phyloP scores from a whole-genome alignment of 2,888 invertebrate genomes.

The Eupsilia transversa region DNA sequence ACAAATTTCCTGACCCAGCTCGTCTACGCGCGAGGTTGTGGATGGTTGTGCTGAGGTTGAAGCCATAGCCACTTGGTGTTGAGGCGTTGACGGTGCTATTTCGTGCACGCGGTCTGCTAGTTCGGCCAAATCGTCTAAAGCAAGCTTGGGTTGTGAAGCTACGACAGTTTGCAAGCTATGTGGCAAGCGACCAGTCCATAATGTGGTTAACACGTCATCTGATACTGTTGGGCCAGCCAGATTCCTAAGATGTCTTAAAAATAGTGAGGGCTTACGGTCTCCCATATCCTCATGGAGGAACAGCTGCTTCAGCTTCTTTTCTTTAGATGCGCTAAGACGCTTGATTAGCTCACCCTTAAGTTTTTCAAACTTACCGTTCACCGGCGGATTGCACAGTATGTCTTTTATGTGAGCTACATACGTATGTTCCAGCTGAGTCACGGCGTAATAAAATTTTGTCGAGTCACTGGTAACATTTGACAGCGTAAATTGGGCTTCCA shows the following conservation, averaged over 20 bases:
- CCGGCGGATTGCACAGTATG: not conserved
- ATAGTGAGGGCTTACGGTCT: slow-evolving; percentile 4
- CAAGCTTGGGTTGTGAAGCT: slow-evolving; percentile 2
- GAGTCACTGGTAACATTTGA: not conserved
- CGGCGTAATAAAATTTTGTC: not conserved
- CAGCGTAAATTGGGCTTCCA: not conserved
- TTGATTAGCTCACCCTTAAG: not conserved
- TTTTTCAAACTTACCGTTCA: not conserved
- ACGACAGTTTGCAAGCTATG: not conserved
- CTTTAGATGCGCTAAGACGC: not conserved
- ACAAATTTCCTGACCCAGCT: not conserved
- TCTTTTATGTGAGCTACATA: not conserved
- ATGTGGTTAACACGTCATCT: slow-evolving; percentile 4
- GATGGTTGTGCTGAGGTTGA: not conserved
- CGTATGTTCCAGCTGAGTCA: not conserved
- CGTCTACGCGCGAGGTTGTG: not conserved
- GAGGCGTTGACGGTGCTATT: not conserved
- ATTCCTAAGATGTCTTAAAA: slow-evolving; percentile 2
- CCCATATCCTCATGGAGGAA: slow-evolving; percentile 1
- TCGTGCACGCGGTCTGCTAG: not conserved
- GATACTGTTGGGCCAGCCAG: not conserved
- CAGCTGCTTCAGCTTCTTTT: not conserved
- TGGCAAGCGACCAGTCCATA: slow-evolving; percentile 2
- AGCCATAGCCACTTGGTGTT: not conserved
- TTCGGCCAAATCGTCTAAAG: not conserved